Conservation (phyloP, 2,797 vertebrate species). For the Rhynchonycteris naso region DNA sequence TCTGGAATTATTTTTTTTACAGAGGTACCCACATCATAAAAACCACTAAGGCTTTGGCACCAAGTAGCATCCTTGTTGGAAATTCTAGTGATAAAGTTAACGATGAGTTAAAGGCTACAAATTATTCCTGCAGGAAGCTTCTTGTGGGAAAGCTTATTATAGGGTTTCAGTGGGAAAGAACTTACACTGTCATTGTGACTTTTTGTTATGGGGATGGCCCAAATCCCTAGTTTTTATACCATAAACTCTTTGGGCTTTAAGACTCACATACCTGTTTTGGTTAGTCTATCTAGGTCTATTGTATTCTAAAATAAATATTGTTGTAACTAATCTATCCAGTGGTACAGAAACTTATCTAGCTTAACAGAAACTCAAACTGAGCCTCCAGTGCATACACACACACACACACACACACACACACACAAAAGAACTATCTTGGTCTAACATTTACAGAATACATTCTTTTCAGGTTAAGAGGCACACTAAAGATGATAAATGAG, state of each 20-base stretch:
- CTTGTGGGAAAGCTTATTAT: slow-evolving; percentile 66
- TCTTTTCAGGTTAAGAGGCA: neutral
- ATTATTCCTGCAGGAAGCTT: slow-evolving; percentile 69
- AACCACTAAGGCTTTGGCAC: slow-evolving; percentile 65
- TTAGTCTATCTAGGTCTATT: neutral
- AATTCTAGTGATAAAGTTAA: slow-evolving; percentile 64
- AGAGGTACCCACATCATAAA: slow-evolving; percentile 74
- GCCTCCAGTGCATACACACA: neutral
- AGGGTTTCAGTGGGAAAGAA: slow-evolving; percentile 24
- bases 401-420: neutral
- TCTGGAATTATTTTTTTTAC: neutral
- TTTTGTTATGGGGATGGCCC: neutral
- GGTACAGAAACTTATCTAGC: neutral
- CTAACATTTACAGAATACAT: neutral
- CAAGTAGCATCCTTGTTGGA: slow-evolving; percentile 55
- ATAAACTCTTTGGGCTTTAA: neutral
- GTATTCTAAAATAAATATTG: neutral
- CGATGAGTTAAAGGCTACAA: slow-evolving; percentile 63
- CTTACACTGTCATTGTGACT: neutral
- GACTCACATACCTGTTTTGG: neutral
- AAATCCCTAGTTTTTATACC: slow-evolving; percentile 23
- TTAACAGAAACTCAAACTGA: neutral
- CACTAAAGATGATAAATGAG: neutral
- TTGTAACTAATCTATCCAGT: neutral
- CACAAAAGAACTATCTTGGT: neutral